These are phyloP conservation scores for Tapirus terrestris DNA, from an alignment of 2,113 vertebrate genomes.

Conservation along the genomic window DNA sequence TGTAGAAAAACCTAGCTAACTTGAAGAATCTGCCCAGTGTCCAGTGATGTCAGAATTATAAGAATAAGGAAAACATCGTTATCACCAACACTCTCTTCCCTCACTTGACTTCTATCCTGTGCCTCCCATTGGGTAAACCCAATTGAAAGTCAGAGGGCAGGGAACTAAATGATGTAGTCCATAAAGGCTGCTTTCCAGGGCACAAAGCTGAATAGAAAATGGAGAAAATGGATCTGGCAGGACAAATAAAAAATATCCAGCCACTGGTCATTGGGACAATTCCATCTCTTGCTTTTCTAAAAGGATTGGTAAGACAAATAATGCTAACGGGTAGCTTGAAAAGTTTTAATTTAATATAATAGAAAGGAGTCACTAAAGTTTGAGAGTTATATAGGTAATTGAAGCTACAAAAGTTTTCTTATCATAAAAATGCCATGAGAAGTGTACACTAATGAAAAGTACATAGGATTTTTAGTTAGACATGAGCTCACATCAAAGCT, in stretches of 20 bases:
- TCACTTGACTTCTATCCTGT: neutral
- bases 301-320: neutral
- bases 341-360: neutral
- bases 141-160: neutral
- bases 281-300: neutral
- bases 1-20: neutral
- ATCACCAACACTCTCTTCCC: neutral
- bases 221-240: neutral
- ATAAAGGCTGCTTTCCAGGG: neutral
- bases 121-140: neutral
- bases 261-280: neutral
- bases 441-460: neutral
- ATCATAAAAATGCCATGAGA: neutral
- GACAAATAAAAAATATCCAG: neutral
- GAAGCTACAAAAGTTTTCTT: neutral
- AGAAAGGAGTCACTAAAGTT: neutral
- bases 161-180: neutral
- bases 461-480: neutral
- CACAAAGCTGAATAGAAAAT: neutral
- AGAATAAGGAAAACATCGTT: neutral
- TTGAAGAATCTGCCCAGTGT: neutral
- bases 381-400: neutral
- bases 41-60: neutral
- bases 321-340: neutral
- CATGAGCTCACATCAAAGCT: neutral